A percentile compares a stretch with the other conserved stretches of the same genome.
Conservation (phyloP, 2,113 vertebrate species). For the Hemiscyllium ocellatum region DNA sequence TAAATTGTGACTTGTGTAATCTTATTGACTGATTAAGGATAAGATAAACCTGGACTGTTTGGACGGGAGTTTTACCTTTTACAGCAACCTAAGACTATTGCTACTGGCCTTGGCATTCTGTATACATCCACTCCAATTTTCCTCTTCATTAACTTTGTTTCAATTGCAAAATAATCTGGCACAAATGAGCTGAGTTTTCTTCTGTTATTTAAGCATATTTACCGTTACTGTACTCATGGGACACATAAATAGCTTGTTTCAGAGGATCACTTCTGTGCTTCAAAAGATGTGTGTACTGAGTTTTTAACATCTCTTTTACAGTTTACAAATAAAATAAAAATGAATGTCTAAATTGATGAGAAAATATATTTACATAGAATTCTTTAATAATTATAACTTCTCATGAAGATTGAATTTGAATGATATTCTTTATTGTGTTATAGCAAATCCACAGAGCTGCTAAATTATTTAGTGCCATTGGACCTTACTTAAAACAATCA, state of each 20-base stretch:
- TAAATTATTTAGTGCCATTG: conserved; percentile 33
- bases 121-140: background rate
- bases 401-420: background rate
- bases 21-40: background rate
- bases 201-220: background rate
- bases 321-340: background rate
- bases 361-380: background rate
- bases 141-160: background rate
- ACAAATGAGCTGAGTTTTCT: background rate
- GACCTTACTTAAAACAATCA: background rate
- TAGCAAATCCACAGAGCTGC: background rate
- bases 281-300: background rate
- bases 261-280: background rate
- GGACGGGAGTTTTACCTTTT: background rate
- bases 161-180: background rate
- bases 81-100: background rate
- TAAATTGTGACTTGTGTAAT: background rate
- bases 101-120: background rate
- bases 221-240: background rate
- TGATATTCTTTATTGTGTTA: background rate
- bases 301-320: background rate
- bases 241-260: background rate
- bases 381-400: conserved; percentile 7
- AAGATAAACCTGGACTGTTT: background rate
- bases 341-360: background rate